Conservation (phyloP, 92 coral and sea anemone genomes). For the Isaurus tuberculatus region DNA sequence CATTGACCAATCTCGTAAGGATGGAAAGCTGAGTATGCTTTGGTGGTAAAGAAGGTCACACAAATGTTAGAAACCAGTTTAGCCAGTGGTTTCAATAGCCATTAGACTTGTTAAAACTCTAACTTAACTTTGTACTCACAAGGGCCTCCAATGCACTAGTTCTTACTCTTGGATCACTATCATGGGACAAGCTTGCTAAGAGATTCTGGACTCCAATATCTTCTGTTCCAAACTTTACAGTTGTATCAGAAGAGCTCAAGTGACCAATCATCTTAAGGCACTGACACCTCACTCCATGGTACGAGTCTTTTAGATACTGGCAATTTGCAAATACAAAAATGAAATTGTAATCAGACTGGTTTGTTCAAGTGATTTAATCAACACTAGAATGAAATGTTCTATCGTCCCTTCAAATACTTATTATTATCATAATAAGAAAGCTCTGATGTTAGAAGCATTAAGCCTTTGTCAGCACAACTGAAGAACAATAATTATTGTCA, state of each 20-base stretch:
- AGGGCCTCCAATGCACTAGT: slow-evolving; percentile 92
- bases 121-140: slow-evolving; percentile 58
- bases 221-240: slow-evolving; percentile 37
- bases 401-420: no score
- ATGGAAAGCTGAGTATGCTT: no score
- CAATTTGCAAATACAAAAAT: not conserved
- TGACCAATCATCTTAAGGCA: slow-evolving; percentile 89
- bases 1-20: no score
- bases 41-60: no score
- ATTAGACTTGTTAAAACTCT: not conserved
- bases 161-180: slow-evolving; percentile 96
- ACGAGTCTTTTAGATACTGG: slow-evolving; percentile 88
- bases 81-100: not conserved
- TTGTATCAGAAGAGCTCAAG: slow-evolving; percentile 57
- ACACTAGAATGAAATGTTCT: not conserved
- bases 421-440: no score
- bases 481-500: no score
- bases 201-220: slow-evolving; percentile 71
- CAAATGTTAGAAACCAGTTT: no score
- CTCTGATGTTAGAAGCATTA: no score
- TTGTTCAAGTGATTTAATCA: not conserved
- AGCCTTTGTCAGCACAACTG: no score
- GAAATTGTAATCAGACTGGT: not conserved
- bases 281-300: slow-evolving; percentile 87
- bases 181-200: slow-evolving; percentile 79